Evolutionary conservation across 2,888 invertebrate species (phyloP), one percentile per base, ranked within the genome.

Genomic region (Onthophagus sagittarius): DNA sequence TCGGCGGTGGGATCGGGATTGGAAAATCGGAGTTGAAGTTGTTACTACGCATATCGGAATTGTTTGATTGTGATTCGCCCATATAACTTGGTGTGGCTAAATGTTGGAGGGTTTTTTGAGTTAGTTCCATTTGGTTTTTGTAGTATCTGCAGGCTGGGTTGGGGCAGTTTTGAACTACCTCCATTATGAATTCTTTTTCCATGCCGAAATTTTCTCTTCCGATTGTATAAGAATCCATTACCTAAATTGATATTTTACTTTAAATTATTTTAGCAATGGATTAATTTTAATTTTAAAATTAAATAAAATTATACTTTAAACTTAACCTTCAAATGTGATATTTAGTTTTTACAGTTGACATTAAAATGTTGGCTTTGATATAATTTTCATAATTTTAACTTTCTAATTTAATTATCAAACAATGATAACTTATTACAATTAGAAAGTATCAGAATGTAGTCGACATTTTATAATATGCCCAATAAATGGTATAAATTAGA

Each of bases 181-280:
- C 95, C 72, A 95, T 89, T 70, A 95, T 94, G 80, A 95, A 95
- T 81, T 95, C 95, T 80, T 95, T 94, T 83, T 95, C 95, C 94
- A 95, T 95, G 70, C 94, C 94, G 86, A 93, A 93, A 82, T 92
- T 92, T 82, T 94, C 93, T 74, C 93, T 86, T 7, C 93, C 93
- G 83, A 94, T 94, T 76, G 94, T 94, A 79, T 94, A 95, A 1
- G 94, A 94, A 82, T 95, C 94, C 86, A 94, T 93, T 33, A 93
- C 91, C 91, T 91, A 77, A 63, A 53, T 53, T 1, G 39, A 53
- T 53, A 53, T 2, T 53, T 9, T 53, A 53, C 11, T 53, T 53
- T 53, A 4, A 53, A 53, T 9, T 11, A 1, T 11, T 53, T 53
- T 53, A n/a, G n/a, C n/a, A n/a, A n/a, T n/a, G n/a, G n/a, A n/a